Percentiles rank a stretch among this genome's conserved stretches.
These are phyloP conservation scores for Amphiprion clarkii DNA, from an alignment of 2,797 vertebrate species.

Conservation along the genomic window DNA sequence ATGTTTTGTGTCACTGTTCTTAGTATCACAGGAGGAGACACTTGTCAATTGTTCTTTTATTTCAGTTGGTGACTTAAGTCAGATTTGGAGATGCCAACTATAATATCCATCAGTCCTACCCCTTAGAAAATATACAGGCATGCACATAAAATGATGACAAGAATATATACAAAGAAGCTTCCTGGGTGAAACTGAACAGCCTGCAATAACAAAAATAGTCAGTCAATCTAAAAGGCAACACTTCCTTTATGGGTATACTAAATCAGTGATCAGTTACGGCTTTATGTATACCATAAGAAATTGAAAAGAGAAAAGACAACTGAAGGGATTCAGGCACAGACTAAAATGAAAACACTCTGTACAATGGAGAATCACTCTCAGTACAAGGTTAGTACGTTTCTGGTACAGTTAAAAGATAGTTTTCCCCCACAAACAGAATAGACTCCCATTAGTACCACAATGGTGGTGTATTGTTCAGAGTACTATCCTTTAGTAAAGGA, in stretches of 20 bases:
- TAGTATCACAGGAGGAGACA: background rate
- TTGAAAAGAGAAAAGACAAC: slow-evolving; percentile 8
- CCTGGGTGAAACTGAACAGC: slow-evolving; percentile 37
- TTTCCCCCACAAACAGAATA: slow-evolving; percentile 21
- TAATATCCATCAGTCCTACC: slow-evolving; percentile 26
- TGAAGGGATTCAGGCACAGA: background rate
- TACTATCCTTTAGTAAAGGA: slow-evolving; percentile 32
- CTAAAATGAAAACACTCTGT: slow-evolving; percentile 28
- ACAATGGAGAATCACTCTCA: slow-evolving; percentile 28
- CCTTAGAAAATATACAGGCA: slow-evolving; percentile 42
- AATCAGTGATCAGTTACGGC: slow-evolving; percentile 33
- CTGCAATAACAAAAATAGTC: slow-evolving; percentile 20
- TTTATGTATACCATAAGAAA: slow-evolving; percentile 15
- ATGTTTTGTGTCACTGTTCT: background rate
- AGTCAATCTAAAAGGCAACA: slow-evolving; percentile 52
- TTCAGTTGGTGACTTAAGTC: slow-evolving; percentile 33
- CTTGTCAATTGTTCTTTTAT: slow-evolving; percentile 51
- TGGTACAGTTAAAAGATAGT: slow-evolving; percentile 18
- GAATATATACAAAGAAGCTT: slow-evolving; percentile 15
- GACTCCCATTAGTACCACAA: slow-evolving; percentile 28
- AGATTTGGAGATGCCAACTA: slow-evolving; percentile 25
- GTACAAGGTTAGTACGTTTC: slow-evolving; percentile 39
- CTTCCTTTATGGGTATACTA: slow-evolving; percentile 10
- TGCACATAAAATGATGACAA: slow-evolving; percentile 23
- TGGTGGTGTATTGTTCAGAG: background rate